Base-by-base conservation (phyloP, 1,140 invertebrate species). In the Episyrphus balteatus region DNA sequence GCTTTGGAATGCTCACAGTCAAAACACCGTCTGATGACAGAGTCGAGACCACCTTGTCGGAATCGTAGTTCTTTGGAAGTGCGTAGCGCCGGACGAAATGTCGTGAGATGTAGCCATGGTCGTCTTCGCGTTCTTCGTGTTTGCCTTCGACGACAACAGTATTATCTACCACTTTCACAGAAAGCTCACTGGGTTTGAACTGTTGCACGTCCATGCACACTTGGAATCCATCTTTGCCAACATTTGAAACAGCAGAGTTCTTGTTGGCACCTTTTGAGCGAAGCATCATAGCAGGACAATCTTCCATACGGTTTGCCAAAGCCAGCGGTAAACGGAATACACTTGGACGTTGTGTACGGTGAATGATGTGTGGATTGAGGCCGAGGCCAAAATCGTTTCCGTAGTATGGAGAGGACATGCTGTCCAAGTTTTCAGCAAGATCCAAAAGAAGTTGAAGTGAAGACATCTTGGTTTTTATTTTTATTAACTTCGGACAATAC, bases 21-120 rank as follows among this genome's bases (percentile, higher is more conserved):
- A 86, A 61, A 37, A 86, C 74, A 8, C 83, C 83, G 59, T 86
- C 83, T 10, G 80, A 77, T 1, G 80, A 83, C n/a, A 88, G 59
- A n/a, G 75, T 72, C 1, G 83, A 85, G 5, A 74, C 66, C 0
- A 85, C 78, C 33, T 82, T 70, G 34, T 82, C 76, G 14, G 81
- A 72, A 54, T 82, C 77, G 10, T 77, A 77, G 34, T 76, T 76
- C 42, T 81, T 72, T 0, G 82, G 79, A 11, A 86, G 57, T 5
- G 74, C 59, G 54, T 84, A 81, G 32, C 78, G 75, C 32, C 83
- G 76, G n/a, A 77, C 71, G 55, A 88, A 88, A 55, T 84, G 79
- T 12, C 81, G 73, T 0, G 68, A 70, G 18, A 74, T 62, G 39
- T 56, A 69, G 8, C 73, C 72, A 61, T 81, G 78, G 14, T 79